phyloP scores from a whole-genome alignment of 2,888 invertebrate species.

The Agrenia bidenticulata region DNA sequence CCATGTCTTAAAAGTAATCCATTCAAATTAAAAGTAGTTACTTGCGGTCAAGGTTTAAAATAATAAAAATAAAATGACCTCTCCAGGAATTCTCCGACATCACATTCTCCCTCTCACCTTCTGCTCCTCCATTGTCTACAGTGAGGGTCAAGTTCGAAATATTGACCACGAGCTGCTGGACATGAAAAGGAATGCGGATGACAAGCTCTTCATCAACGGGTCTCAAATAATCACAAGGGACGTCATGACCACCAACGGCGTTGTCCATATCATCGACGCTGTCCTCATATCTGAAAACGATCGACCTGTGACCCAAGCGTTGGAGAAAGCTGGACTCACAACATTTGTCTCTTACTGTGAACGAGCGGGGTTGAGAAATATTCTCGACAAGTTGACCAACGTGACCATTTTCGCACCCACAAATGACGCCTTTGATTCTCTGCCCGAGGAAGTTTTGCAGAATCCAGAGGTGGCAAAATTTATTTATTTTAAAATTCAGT shows the following conservation, averaged over 20 bases:
- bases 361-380: slow-evolving; percentile 56
- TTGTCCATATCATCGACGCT: slow-evolving; percentile 68
- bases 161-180: slow-evolving; percentile 60
- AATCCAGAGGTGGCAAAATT: slow-evolving; percentile 35
- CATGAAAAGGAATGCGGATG: slow-evolving; percentile 59
- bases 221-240: slow-evolving; percentile 64
- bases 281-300: slow-evolving; percentile 67
- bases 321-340: slow-evolving; percentile 65
- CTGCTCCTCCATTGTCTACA: slow-evolving; percentile 65
- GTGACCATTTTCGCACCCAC: slow-evolving; percentile 60
- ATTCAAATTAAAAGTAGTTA: slow-evolving; percentile 23
- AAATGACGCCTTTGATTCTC: slow-evolving; percentile 58
- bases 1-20: slow-evolving; percentile 63
- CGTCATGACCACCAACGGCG: slow-evolving; percentile 70
- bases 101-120: slow-evolving; percentile 69
- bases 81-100: slow-evolving; percentile 67
- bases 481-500: too few species aligned
- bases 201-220: slow-evolving; percentile 62
- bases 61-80: neutral
- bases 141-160: slow-evolving; percentile 61
- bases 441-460: slow-evolving; percentile 45
- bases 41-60: slow-evolving; percentile 16
- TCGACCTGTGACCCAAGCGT: slow-evolving; percentile 58
- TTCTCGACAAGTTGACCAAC: slow-evolving; percentile 56
- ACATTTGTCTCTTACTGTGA: slow-evolving; percentile 61